Base-by-base conservation (phyloP, 2,113 vertebrate species). In the Ornithorhynchus anatinus region DNA sequence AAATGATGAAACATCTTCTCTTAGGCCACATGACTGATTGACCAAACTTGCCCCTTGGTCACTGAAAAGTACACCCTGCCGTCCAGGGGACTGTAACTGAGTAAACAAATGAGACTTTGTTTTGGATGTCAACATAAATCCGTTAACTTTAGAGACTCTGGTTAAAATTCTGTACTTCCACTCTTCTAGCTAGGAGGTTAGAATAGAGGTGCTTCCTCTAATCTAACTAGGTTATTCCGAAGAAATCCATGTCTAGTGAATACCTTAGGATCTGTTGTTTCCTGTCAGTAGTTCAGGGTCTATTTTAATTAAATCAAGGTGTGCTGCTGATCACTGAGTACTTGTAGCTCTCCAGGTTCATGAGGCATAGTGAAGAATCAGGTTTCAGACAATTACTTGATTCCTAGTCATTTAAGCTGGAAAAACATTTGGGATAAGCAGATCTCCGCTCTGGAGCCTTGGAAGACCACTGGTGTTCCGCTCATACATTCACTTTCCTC, bases 201-300 rank as follows among this genome's bases (percentile, higher is more conserved):
- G 19, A 32, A 43, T 81, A 38, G 27, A 27, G 0, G n/a, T 47
- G 25, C 27, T 9, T 16, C 2, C 36, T 48, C 1, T 4, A 19
- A 11, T 66, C 15, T 32, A 2, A 38, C 27, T 0, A 0, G 3
- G 44, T 1, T 1, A 0, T 10, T 36, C 12, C 19, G 25, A 22
- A 54, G 52, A 17, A 29, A 19, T 0, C 32, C 31, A 8, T 8
- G 0, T 52, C 32, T 4, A 60, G 4, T 29, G 29, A 66, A 76
- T 59, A 45, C 0, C 2, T 10, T 60, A 4, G 29, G 22, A 40
- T 59, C 14, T n/a, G 20, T 47, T 59, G 25, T 13, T 61, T 32
- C 62, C 17, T 38, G 23, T 19, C 29, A 9, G 50, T 33, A 3
- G 25, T 27, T 6, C 13, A 22, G 9, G 61, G 35, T 71, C 40